Conservation (phyloP, 2,113 vertebrate genomes). For the Trichechus manatus region DNA sequence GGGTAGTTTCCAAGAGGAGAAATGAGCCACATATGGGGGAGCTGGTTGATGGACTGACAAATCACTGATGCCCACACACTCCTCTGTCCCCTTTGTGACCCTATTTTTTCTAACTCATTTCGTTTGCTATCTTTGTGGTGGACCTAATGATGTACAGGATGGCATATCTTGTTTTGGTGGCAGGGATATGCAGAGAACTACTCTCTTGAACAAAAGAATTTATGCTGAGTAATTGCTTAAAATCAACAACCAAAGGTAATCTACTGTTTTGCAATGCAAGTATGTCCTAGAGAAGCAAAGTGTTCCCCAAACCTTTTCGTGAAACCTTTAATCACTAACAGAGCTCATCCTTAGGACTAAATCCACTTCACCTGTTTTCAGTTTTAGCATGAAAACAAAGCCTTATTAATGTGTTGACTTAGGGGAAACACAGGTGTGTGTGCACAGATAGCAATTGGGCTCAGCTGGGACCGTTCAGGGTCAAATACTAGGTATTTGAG, state of each 20-base stretch:
- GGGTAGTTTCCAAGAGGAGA: background rate
- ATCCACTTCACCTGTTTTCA: background rate
- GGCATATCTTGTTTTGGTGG: background rate
- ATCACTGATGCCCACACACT: background rate
- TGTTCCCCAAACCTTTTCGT: background rate
- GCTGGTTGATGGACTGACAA: background rate
- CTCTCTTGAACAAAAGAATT: background rate
- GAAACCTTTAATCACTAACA: background rate
- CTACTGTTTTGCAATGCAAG: background rate
- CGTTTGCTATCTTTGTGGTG: background rate
- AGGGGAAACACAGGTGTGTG: conserved; percentile 41
- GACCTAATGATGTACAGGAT: background rate
- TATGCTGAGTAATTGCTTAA: background rate
- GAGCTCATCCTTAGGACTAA: background rate
- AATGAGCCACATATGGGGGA: too few species aligned
- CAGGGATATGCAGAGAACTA: background rate
- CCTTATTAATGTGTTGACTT: conserved; percentile 16
- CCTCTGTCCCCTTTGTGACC: background rate
- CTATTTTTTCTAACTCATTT: background rate
- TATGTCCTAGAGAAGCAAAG: background rate
- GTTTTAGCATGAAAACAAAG: conserved; percentile 38
- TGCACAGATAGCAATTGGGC: conserved; percentile 24
- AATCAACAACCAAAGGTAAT: background rate
- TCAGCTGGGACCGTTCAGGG: conserved; percentile 42
- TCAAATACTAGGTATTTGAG: conserved; percentile 18